phyloP scores from a whole-genome alignment of 2,888 invertebrate genomes.

The Ecliptopera silaceata region DNA sequence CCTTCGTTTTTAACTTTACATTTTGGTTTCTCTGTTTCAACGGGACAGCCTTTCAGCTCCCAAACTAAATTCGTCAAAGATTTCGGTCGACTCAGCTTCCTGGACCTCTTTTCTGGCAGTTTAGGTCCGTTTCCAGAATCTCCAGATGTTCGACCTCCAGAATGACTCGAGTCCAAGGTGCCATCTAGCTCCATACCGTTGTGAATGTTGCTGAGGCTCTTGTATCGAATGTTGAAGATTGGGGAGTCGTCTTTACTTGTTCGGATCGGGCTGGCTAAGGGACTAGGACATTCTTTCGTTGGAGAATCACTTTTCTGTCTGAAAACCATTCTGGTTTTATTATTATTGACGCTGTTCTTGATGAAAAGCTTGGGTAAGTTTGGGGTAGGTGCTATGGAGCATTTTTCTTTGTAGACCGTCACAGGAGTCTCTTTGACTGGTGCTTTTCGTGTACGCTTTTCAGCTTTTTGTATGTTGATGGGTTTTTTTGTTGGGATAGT shows the following conservation, averaged over 20 bases:
- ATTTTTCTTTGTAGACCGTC: slow-evolving; percentile 83
- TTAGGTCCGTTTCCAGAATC: slow-evolving; percentile 91
- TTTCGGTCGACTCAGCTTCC: slow-evolving; percentile 91
- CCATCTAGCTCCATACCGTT: slow-evolving; percentile 90
- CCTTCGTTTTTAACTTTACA: slow-evolving; percentile 77
- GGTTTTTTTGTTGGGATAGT: slow-evolving; percentile 94
- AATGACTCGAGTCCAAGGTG: slow-evolving; percentile 94
- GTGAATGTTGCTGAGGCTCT: slow-evolving; percentile 87
- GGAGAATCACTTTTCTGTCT: slow-evolving; percentile 89
- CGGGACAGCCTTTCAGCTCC: slow-evolving; percentile 85
- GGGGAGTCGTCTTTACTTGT: slow-evolving; percentile 88
- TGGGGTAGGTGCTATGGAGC: slow-evolving; percentile 76
- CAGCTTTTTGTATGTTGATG: slow-evolving; percentile 81
- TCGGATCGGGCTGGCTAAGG: slow-evolving; percentile 77
- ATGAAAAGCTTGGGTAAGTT: slow-evolving; percentile 90
- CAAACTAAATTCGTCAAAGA: slow-evolving; percentile 94
- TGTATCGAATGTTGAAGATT: slow-evolving; percentile 89
- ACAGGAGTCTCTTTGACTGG: slow-evolving; percentile 81
- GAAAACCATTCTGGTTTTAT: slow-evolving; percentile 85
- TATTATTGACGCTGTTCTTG: slow-evolving; percentile 87
- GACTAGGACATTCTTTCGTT: slow-evolving; percentile 87
- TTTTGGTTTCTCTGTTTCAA: slow-evolving; percentile 76
- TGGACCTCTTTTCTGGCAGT: slow-evolving; percentile 91
- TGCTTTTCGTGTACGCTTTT: slow-evolving; percentile 89
- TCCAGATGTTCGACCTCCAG: slow-evolving; percentile 93